Base-by-base conservation (phyloP, 2,113 vertebrate genomes). In the Hemiprocne comata region DNA sequence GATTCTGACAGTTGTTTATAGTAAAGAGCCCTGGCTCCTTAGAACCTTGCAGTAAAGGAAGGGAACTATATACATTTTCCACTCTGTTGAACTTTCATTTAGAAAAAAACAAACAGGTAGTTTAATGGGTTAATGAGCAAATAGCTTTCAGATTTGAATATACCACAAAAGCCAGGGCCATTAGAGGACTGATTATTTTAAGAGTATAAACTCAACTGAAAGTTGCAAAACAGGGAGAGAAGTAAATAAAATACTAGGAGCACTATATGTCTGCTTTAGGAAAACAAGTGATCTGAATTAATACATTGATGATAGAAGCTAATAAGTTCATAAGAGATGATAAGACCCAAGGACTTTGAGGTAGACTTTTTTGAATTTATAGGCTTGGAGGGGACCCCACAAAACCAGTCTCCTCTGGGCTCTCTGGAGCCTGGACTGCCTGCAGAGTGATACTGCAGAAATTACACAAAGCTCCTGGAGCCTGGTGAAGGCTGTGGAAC, bases 101-200 rank as follows among this genome's bases (percentile, higher is more conserved):
- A 51, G n/a, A 20, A 89, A 86, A 62, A 90, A 29, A 3, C 20
- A 6, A 42, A 13, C n/a, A 94, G 60, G 53, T 79, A 60, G 31
- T 79, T 92, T 85, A 93, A 95, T 53, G 60, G 62, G 73, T 69
- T 96, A 93, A 97, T 44, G 38, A 76, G 60, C 44, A 54, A 85
- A 87, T 2, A 91, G 51, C 60, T 94, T 93, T 90, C 78, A 90
- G 71, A 66, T 48, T 16, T 89, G 64, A 92, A 87, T 48, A 76
- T 3, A 73, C 7, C 1, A 3, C 25, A 91, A 89, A 94, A 78
- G 29, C 48, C 58, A 71, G 50, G n/a, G 60, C 51, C 42, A 73
- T 85, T 17, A 87, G 74, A 91, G 18, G 53, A 81, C n/a, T 57
- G 54, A 28, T 74, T 85, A 65, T 74, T 65, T 0, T 44, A 90